Evolutionary conservation across 2,113 vertebrate species (phyloP), one percentile per base, ranked within the genome.

Genomic region (Petroica traversi): DNA sequence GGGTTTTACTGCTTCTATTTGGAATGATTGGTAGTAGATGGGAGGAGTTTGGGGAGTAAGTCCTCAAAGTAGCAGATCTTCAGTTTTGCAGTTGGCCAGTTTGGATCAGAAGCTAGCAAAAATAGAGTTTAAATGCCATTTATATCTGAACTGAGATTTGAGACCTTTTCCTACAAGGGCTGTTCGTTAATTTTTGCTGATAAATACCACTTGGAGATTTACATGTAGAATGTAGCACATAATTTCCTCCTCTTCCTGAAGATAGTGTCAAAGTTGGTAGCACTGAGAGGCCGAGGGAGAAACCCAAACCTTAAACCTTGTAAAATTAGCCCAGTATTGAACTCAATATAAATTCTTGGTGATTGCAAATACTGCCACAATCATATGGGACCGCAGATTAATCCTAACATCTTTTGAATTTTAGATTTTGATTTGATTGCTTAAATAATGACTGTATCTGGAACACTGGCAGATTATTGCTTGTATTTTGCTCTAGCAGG

Each of bases 141-240:
- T 91, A 81, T 74, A 61, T 59, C 41, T 86, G 48, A 87, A n/a
- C 17, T 89, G 84, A 72, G 74, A 41, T 73, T 78, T 62, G 82
- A 86, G 40, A 15, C 31, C 26, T 85, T 43, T 71, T 81, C 51
- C 31, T 24, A 59, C 49, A 85, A 85, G 40, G 64, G 10, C 11
- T 46, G 7, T 81, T 91, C 8, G 20, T 82, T 34, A 54, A 6
- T 69, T 73, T 94, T 76, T 94, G 7, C 23, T 79, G 40, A 52
- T 82, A 92, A 95, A 61, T 92, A 79, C 29, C 19, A 49, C 34
- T 88, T 52, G 10, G n/a, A 82, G 33, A 12, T 89, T 91, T 90
- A 64, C 33, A 49, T 38, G 7, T 52, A 61, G 52, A 28, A 61
- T 2, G 3, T 43, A 62, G 28, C 15, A 52, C 15, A n/a, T 74